These are phyloP conservation scores for Sinocyclocheilus anshuiensis DNA, from an alignment of 2,113 vertebrate genomes.

Conservation along the genomic window DNA sequence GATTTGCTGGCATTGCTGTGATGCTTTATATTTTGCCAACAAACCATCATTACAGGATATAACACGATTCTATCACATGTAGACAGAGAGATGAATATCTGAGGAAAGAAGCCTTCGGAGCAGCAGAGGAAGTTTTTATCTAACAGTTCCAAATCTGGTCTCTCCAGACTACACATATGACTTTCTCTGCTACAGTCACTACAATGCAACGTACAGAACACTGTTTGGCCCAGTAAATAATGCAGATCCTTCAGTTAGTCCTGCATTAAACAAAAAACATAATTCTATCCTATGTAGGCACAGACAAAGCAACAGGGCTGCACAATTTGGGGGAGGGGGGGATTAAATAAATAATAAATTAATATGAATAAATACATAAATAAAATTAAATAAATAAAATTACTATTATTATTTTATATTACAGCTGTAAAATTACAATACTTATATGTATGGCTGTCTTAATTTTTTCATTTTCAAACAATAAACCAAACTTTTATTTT, in stretches of 20 bases:
- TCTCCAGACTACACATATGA: not conserved
- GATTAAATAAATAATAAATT: not conserved
- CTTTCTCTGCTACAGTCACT: not conserved
- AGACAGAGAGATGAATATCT: slow-evolving; percentile 3
- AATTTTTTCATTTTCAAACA: too few relatives aligned
- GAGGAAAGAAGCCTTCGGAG: not conserved
- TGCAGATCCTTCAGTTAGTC: not conserved
- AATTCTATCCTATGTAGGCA: too few relatives aligned
- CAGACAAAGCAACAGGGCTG: too few relatives aligned
- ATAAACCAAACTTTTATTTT: too few relatives aligned
- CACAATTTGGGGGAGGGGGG: too few relatives aligned
- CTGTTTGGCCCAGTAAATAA: not conserved
- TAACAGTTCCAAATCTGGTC: not conserved
- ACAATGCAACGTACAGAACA: not conserved
- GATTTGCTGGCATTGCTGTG: not conserved
- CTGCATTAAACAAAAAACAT: not conserved
- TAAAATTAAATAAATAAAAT: too few relatives aligned
- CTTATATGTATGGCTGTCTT: too few relatives aligned
- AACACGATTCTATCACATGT: not conserved
- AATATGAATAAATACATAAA: too few relatives aligned
- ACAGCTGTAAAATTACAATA: too few relatives aligned
- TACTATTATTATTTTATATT: too few relatives aligned
- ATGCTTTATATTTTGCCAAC: not conserved
- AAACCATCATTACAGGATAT: not conserved
- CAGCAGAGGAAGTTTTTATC: not conserved